Conservation (phyloP, 2,113 vertebrate genomes). For the Ailuropoda melanoleuca region DNA sequence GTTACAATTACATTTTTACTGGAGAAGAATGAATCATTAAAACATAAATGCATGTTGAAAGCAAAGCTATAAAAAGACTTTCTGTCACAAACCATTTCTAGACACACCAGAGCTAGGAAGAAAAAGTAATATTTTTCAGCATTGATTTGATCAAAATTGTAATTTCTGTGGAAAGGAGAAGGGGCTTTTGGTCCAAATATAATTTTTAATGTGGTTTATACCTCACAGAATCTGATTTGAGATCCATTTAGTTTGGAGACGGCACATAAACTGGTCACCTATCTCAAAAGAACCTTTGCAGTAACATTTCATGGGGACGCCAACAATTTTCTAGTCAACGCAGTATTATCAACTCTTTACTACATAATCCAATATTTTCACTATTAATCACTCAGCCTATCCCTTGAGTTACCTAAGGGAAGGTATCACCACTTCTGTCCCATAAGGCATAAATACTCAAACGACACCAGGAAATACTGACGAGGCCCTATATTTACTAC, state of each 20-base stretch:
- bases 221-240: constrained; percentile 67
- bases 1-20: constrained; percentile 75
- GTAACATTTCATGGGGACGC: background rate
- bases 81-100: constrained; percentile 63
- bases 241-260: constrained; percentile 44
- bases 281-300: background rate
- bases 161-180: constrained; percentile 51
- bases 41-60: constrained; percentile 75
- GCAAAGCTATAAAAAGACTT: constrained; percentile 71
- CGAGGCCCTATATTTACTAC: background rate
- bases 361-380: background rate
- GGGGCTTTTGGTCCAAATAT: constrained; percentile 66
- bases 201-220: constrained; percentile 72
- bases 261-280: background rate
- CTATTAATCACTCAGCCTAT: background rate
- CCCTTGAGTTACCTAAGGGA: background rate
- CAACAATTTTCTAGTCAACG: background rate
- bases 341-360: background rate
- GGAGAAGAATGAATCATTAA: constrained; percentile 59
- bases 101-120: constrained; percentile 63
- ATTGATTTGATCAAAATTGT: constrained; percentile 56
- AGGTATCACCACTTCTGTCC: background rate
- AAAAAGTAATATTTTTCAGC: constrained; percentile 65
- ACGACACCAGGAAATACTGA: background rate
- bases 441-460: constrained; percentile 9